Conservation (phyloP, 2,113 vertebrate species). For the Illadopsis cleaveri region DNA sequence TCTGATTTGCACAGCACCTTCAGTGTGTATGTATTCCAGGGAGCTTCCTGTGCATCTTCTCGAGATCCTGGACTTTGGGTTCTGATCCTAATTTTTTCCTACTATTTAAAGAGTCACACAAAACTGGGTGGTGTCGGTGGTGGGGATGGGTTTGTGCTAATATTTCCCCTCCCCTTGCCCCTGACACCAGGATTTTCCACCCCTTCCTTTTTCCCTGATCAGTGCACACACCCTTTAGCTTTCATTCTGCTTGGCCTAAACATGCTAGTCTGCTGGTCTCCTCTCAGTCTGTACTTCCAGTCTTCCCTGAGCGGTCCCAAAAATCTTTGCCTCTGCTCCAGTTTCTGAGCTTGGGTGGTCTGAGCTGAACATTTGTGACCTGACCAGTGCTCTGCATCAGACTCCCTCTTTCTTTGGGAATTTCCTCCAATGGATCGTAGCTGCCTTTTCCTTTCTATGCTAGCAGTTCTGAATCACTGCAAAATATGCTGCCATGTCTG, state of each 20-base stretch:
- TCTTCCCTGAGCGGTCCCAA: not conserved
- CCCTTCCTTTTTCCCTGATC: not conserved
- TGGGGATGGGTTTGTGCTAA: not conserved
- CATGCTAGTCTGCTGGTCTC: not conserved
- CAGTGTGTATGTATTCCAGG: not conserved
- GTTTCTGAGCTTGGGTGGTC: not conserved
- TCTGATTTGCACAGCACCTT: not conserved
- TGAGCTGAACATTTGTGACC: not conserved
- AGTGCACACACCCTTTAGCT: not conserved
- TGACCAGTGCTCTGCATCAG: not conserved
- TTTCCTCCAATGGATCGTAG: not conserved
- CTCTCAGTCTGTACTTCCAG: not conserved
- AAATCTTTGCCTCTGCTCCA: not conserved
- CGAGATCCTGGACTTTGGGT: not conserved
- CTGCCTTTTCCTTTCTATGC: not conserved
- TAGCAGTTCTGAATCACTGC: not conserved
- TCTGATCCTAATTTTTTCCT: not conserved
- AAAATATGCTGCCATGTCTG: accelerated
- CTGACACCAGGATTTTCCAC: not conserved
- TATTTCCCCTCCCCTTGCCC: not conserved
- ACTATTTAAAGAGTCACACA: not conserved
- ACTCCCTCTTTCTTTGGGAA: not conserved
- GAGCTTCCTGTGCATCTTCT: accelerated
- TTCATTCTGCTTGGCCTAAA: not conserved
- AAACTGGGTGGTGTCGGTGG: not conserved